These are phyloP conservation scores for Brenthis daphne DNA, from an alignment of 2,888 invertebrate genomes.

Conservation along the genomic window DNA sequence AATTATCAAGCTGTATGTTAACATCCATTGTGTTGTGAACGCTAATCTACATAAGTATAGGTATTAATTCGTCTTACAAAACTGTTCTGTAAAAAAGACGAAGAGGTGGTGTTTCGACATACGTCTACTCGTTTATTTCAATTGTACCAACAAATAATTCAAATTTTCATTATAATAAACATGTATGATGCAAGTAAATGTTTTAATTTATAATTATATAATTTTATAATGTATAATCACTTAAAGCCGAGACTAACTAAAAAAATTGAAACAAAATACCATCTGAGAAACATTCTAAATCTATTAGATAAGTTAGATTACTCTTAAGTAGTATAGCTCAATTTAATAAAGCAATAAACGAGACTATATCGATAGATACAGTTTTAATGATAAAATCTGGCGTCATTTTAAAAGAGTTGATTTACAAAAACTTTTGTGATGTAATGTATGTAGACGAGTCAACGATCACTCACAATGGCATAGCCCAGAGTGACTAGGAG, in stretches of 20 bases:
- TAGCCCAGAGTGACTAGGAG: slow-evolving; percentile 77
- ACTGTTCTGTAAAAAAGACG: slow-evolving; percentile 71
- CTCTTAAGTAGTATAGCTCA: slow-evolving; percentile 31
- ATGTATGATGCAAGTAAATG: background rate
- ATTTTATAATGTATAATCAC: background rate
- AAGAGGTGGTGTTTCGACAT: slow-evolving; percentile 66
- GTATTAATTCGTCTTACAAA: slow-evolving; percentile 80
- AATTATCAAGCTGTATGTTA: slow-evolving; percentile 75
- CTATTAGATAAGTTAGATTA: slow-evolving; percentile 26
- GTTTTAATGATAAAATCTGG: slow-evolving; percentile 48
- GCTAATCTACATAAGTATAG: slow-evolving; percentile 81
- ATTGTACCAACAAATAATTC: slow-evolving; percentile 49
- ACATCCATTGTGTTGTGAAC: slow-evolving; percentile 72
- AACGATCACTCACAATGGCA: slow-evolving; percentile 78
- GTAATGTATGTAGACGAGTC: slow-evolving; percentile 68
- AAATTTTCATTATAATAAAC: slow-evolving; percentile 66
- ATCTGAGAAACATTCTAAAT: slow-evolving; percentile 19
- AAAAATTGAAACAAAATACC: slow-evolving; percentile 26
- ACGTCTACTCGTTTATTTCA: slow-evolving; percentile 26
- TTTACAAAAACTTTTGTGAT: slow-evolving; percentile 68
- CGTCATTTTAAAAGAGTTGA: slow-evolving; percentile 53
- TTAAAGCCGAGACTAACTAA: no score
- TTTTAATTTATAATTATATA: background rate
- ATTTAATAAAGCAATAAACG: slow-evolving; percentile 36
- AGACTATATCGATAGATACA: slow-evolving; percentile 39